Evolutionary conservation across 2,797 vertebrate species (phyloP), one percentile per base, ranked within the genome.

Genomic region (Percopsis omiscomaycus): DNA sequence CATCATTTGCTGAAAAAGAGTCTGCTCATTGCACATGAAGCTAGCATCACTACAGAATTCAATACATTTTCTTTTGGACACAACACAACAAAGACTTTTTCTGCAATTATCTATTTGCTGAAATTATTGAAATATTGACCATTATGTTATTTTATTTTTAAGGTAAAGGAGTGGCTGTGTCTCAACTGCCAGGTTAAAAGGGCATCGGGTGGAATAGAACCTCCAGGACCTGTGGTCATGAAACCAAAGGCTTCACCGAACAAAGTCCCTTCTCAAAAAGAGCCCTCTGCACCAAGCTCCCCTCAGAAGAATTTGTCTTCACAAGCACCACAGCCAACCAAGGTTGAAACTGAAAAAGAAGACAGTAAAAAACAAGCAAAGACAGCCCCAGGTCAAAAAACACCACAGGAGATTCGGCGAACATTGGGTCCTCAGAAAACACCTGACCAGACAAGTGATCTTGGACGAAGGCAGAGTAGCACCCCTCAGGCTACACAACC

Each of bases 141-240:
- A 14, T 64, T 32, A 37, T 28, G 68, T 3, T 81, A 0, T 74
- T 44, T 57, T 59, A 32, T 77, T 77, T 64, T 69, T 48, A 64
- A 93, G 92, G 88, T 70, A 64, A 90, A 89, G 47, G 90, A 92
- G 77, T 94, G 93, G 98, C 94, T 98, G 59, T 99, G 96, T 88
- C 92, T 99, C 69, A 97, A 96, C 85, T 99, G 98, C 75, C 97
- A 99, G 86, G 94, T 96, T 91, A 94, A 95, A 74, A 90, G 94
- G 88, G 93, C 96, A 0, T 75, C 95, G 48, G 86, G 66, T 29
- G 92, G 66, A 71, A 91, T 87, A 61, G 93, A 94, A 71, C 69
- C 92, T 61, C 77, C 83, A 58, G 74, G 79, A 53, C 55, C 66
- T 69, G 79, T 59, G 1, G 72, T 75, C 53, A 65, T 81, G 0